Conservation (phyloP, 2,113 vertebrate species). For the Rattus rattus region DNA sequence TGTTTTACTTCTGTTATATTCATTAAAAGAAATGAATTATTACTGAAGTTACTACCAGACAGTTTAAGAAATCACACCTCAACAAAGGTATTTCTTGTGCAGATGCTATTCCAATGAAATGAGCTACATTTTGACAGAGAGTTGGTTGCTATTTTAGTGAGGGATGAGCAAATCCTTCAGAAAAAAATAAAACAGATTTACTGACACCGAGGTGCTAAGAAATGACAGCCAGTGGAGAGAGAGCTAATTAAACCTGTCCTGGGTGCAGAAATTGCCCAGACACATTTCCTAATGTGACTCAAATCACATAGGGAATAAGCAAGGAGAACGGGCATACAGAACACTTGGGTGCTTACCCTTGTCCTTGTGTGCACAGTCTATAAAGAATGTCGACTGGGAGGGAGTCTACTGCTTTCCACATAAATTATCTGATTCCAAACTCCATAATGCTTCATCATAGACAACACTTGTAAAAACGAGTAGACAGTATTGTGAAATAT, state of each 20-base stretch:
- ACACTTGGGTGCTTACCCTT: background rate
- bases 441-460: background rate
- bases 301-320: slow-evolving; percentile 49
- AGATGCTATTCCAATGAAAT: background rate
- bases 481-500: background rate
- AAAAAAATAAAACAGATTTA: slow-evolving; percentile 10
- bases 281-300: slow-evolving; percentile 59
- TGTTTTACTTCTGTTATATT: slow-evolving; percentile 25
- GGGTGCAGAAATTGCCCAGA: slow-evolving; percentile 53
- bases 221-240: slow-evolving; percentile 38
- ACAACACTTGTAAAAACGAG: background rate
- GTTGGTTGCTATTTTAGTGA: slow-evolving; percentile 42
- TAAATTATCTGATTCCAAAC: background rate
- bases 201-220: slow-evolving; percentile 15
- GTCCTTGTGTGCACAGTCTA: background rate
- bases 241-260: slow-evolving; percentile 66
- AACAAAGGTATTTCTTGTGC: slow-evolving; percentile 33
- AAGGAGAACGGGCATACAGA: slow-evolving; percentile 21
- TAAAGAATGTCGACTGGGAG: background rate
- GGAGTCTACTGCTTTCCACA: background rate
- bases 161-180: slow-evolving; percentile 44
- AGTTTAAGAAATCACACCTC: background rate
- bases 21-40: background rate
- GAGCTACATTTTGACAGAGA: slow-evolving; percentile 19
- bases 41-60: background rate